Evolutionary conservation across 53 echinoderm and acorn worm genomes (phyloP).

Genomic region (Echinarachnius parma): DNA sequence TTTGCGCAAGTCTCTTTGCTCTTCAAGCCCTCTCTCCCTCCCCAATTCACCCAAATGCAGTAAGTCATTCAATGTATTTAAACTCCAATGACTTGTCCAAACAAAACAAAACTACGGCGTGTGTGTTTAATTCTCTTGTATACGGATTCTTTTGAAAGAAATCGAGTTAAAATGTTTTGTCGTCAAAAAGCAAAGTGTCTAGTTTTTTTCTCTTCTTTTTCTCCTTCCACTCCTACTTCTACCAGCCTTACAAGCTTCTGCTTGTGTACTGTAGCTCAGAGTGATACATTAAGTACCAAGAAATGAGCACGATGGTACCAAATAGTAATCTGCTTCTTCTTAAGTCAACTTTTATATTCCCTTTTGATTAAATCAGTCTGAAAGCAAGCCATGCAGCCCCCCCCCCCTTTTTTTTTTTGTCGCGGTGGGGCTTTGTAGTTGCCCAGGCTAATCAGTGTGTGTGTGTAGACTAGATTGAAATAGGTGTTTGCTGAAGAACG

Average conservation of each 20-base stretch:
- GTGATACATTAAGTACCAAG: conserved; percentile 45
- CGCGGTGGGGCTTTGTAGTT: too few relatives aligned
- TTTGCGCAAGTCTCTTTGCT: too few relatives aligned
- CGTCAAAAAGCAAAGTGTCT: conserved; percentile 19
- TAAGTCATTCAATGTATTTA: conserved; percentile 5
- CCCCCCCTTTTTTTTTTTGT: neutral
- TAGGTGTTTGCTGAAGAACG: too few relatives aligned
- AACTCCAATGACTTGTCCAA: conserved; percentile 15
- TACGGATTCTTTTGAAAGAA: too few relatives aligned
- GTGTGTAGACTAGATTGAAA: too few relatives aligned
- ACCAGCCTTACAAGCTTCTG: neutral
- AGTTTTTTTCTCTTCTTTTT: neutral
- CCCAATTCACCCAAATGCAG: neutral
- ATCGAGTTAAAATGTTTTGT: conserved; percentile 27
- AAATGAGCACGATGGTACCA: conserved; percentile 9
- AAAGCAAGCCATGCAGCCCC: neutral
- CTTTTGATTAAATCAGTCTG: too few relatives aligned
- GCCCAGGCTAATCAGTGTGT: too few relatives aligned
- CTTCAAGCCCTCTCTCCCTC: conserved; percentile 12
- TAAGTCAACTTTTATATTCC: neutral
- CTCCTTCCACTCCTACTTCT: neutral
- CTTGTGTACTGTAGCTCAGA: conserved; percentile 22
- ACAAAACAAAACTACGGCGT: too few relatives aligned
- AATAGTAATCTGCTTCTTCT: neutral
- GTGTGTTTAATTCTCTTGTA: conserved; percentile 6